A percentile compares a stretch with the other conserved stretches of the same genome.
Evolutionary conservation across 2,797 vertebrate species (phyloP).

Genomic region (Botia almorhae): DNA sequence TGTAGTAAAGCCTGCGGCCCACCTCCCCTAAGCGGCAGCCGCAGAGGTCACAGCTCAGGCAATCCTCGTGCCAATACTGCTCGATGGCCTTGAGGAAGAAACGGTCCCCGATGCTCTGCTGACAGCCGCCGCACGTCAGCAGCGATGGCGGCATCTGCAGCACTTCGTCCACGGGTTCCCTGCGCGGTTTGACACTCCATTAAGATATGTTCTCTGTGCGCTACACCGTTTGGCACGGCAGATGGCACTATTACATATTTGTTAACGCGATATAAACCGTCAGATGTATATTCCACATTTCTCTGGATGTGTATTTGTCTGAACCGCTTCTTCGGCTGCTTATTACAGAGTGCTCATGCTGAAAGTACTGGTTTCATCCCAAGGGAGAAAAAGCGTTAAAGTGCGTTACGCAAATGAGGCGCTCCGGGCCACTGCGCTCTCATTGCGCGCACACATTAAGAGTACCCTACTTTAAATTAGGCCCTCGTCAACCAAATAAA

Average conservation of each 20-base stretch:
- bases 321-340: not conserved
- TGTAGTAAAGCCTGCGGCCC: conserved; percentile 94
- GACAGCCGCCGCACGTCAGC: conserved; percentile 95
- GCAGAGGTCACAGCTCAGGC: conserved; percentile 97
- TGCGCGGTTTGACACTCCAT: conserved; percentile 52
- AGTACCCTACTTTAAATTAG: not conserved
- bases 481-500: not conserved
- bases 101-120: conserved; percentile 97
- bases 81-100: conserved; percentile 99
- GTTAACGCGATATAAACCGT: not conserved
- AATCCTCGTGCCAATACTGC: conserved; percentile 99
- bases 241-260: not conserved
- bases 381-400: conserved; percentile 13
- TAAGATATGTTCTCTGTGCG: not conserved
- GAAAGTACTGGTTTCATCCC: not conserved
- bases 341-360: not conserved
- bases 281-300: not conserved
- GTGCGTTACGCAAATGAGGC: conserved; percentile 18
- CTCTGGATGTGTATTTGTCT: not conserved
- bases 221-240: not conserved
- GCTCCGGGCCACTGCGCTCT: conserved; percentile 20
- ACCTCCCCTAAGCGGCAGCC: conserved; percentile 96
- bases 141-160: conserved; percentile 97
- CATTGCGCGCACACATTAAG: too few relatives aligned
- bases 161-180: conserved; percentile 96